Evolutionary conservation across 1,140 invertebrate species (phyloP).

Genomic region (Rhynchophorus ferrugineus): DNA sequence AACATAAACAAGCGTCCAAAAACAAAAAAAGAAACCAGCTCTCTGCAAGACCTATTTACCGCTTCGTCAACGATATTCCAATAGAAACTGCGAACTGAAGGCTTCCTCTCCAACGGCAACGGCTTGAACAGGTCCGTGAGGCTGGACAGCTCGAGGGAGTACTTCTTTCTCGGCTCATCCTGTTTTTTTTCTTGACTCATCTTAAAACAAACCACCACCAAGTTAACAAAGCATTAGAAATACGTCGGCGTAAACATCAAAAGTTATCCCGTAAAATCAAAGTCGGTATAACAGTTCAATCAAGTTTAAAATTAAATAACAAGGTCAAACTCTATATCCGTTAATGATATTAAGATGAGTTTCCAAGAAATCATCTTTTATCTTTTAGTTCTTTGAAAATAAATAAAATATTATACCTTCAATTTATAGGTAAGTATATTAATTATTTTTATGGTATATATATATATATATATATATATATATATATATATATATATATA

Average conservation of each 20-base stretch:
- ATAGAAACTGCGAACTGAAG: constrained; percentile 19
- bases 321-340: too few relatives aligned
- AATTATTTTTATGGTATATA: too few relatives aligned
- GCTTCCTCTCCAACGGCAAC: neutral
- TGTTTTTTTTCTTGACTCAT: constrained; percentile 16
- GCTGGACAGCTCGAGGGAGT: constrained; percentile 8
- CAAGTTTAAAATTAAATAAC: too few relatives aligned
- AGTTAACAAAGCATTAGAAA: neutral
- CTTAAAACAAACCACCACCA: constrained; percentile 13
- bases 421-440: too few relatives aligned
- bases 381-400: too few relatives aligned
- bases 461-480: too few relatives aligned
- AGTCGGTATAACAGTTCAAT: too few relatives aligned
- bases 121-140: neutral
- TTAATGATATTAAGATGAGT: too few relatives aligned
- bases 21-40: neutral
- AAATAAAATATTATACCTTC: too few relatives aligned
- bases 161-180: constrained; percentile 13
- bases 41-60: constrained; percentile 13
- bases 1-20: constrained; percentile 10
- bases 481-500: too few relatives aligned
- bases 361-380: too few relatives aligned
- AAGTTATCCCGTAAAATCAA: too few relatives aligned
- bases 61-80: constrained; percentile 21
- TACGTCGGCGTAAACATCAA: neutral